Evolutionary conservation across 1,140 invertebrate species (phyloP), one percentile per base, ranked within the genome.

Genomic region (Manduca sexta): DNA sequence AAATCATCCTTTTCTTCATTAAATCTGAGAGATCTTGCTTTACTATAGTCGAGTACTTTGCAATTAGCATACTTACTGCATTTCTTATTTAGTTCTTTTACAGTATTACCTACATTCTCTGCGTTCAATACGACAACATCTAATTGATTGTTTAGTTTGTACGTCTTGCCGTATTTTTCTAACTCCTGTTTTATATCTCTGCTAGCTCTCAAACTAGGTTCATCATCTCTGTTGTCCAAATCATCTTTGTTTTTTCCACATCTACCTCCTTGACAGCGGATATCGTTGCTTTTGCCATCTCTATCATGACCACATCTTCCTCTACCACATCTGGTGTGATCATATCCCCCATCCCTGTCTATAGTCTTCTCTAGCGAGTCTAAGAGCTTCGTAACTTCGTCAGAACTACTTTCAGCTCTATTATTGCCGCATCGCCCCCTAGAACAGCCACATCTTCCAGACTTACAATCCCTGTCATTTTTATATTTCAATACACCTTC

Each of bases 41-140:
- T 26, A 26, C 21, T 8, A 26, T 26, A 26, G 1, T 26, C 21
- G 4, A 26, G 4, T 8, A 26, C 4, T 26, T 26, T 26, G 21
- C 21, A 26, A 5, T 26, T 35, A 35, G 33, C n/a, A n/a, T n/a
- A 35, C 5, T 35, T n/a, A n/a, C n/a, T 14, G 2, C n/a, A 35
- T 5, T 14, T 7, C 13, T 35, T 35, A 5, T 35, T 14, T n/a
- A 14, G 33, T n/a, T 12, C 33, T 11, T n/a, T 35, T 5, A 14
- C 7, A 35, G 33, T 5, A 12, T 43, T 29, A 12, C 49, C 35
- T 3, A 60, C 21, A 12, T 60, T 29, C 0, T 30, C 15, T n/a
- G 55, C 2, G 12, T 51, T 38, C 12, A 60, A 15, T 14, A 52
- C 46, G 13, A 56, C 41, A 1, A 45, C 52, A 10, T 60, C 57